phyloP scores from a whole-genome alignment of 1,140 invertebrate species.

The Dendroctonus ponderosae region DNA sequence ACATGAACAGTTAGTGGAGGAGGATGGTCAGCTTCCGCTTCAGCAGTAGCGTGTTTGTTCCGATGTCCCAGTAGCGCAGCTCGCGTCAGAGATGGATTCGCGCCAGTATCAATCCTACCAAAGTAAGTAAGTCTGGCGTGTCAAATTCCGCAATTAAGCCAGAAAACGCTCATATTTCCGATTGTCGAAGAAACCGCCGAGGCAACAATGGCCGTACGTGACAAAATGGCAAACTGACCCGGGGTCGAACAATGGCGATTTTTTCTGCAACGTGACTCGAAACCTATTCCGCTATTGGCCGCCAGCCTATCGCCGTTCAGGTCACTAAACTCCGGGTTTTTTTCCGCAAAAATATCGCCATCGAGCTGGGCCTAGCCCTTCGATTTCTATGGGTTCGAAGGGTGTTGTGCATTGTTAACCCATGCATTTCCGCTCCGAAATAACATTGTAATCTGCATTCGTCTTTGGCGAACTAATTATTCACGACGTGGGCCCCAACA shows the following conservation, averaged over 20 bases:
- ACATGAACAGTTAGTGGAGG: not conserved
- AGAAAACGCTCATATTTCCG: too few relatives aligned
- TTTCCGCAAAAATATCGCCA: too few relatives aligned
- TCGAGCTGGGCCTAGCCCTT: too few relatives aligned
- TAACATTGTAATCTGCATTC: slow-evolving; percentile 6
- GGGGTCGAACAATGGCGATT: slow-evolving; percentile 6
- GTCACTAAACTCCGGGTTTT: slow-evolving; percentile 4
- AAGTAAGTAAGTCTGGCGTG: not conserved
- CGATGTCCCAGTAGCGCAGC: not conserved
- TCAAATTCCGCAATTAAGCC: not conserved
- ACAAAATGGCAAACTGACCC: slow-evolving; percentile 13
- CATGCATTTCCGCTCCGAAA: not conserved
- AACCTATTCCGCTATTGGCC: slow-evolving; percentile 4
- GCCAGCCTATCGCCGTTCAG: not conserved
- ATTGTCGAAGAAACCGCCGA: too few relatives aligned
- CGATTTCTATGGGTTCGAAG: too few relatives aligned
- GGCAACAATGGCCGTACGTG: slow-evolving; percentile 5
- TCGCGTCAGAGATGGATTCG: not conserved
- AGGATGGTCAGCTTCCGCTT: not conserved
- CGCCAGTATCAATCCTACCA: not conserved
- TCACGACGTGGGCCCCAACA: not conserved
- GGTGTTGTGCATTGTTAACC: too few relatives aligned
- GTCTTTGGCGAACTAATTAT: not conserved
- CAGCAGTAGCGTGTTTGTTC: not conserved
- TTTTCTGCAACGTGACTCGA: slow-evolving; percentile 8